Evolutionary conservation across 2,797 vertebrate species (phyloP).

Genomic region (Otus scops): DNA sequence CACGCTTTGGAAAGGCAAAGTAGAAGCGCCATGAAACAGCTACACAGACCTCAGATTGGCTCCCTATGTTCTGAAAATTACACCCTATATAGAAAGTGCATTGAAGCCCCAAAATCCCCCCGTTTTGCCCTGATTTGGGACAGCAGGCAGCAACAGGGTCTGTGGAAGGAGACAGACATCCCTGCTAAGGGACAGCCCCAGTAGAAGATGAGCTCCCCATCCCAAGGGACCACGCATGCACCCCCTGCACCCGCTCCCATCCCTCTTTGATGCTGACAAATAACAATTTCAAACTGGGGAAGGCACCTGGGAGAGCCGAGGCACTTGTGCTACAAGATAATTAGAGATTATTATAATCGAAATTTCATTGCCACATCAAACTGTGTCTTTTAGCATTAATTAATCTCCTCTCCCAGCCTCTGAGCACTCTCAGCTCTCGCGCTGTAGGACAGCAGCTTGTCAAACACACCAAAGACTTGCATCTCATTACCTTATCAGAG

Average conservation of each 20-base stretch:
- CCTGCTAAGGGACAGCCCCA: accelerated
- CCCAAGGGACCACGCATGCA: not conserved
- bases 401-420: constrained; percentile 75
- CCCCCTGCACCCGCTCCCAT: not conserved
- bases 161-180: accelerated
- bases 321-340: constrained; percentile 76
- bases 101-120: accelerated
- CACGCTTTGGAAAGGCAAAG: not conserved
- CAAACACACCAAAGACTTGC: constrained; percentile 59
- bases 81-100: accelerated
- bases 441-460: constrained; percentile 70
- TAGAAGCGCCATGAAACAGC: not conserved
- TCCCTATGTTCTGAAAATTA: not conserved
- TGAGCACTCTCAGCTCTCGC: constrained; percentile 45
- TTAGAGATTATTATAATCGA: constrained; percentile 81
- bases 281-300: constrained; percentile 61
- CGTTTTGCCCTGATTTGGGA: not conserved
- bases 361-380: constrained; percentile 80
- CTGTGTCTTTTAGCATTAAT: constrained; percentile 80
- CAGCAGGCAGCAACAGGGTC: accelerated
- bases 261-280: constrained; percentile 35
- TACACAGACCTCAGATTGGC: not conserved
- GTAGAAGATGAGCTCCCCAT: not conserved
- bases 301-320: constrained; percentile 74
- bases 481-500: constrained; percentile 70